Percentiles rank a stretch among this genome's conserved stretches.
Evolutionary conservation across 2,888 invertebrate species (phyloP).

Genomic region (Anorthoa munda): DNA sequence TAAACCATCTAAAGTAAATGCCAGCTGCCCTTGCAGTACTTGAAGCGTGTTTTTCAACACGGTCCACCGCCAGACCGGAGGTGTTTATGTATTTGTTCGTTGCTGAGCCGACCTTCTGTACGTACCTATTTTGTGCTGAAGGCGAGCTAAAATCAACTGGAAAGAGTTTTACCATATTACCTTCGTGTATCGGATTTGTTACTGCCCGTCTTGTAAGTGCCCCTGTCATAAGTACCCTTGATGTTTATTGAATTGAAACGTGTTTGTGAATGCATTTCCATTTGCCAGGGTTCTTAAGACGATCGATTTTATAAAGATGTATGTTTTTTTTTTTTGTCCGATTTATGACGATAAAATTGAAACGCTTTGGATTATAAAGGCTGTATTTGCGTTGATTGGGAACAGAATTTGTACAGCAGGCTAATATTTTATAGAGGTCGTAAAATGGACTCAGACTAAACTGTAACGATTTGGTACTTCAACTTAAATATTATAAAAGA

Average conservation of each 20-base stretch:
- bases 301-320: too few species aligned
- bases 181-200: conserved; percentile 61
- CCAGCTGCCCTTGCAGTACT: neutral
- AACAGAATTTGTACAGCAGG: neutral
- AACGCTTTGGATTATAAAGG: neutral
- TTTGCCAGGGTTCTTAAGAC: neutral
- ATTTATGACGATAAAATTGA: neutral
- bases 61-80: too few species aligned
- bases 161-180: conserved; percentile 72
- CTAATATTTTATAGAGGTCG: neutral
- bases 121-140: neutral
- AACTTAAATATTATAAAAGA: neutral
- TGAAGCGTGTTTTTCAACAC: neutral
- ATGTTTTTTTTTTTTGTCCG: neutral
- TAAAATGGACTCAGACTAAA: neutral
- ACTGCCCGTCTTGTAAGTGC: conserved; percentile 48
- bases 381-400: neutral
- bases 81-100: neutral
- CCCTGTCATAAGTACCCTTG: conserved; percentile 51
- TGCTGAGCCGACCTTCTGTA: neutral
- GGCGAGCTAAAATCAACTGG: conserved; percentile 76
- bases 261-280: conserved; percentile 34
- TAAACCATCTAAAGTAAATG: neutral
- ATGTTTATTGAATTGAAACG: conserved; percentile 59
- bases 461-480: neutral